These are phyloP conservation scores for Nebria salina DNA, from an alignment of 2,888 invertebrate species.

Conservation along the genomic window DNA sequence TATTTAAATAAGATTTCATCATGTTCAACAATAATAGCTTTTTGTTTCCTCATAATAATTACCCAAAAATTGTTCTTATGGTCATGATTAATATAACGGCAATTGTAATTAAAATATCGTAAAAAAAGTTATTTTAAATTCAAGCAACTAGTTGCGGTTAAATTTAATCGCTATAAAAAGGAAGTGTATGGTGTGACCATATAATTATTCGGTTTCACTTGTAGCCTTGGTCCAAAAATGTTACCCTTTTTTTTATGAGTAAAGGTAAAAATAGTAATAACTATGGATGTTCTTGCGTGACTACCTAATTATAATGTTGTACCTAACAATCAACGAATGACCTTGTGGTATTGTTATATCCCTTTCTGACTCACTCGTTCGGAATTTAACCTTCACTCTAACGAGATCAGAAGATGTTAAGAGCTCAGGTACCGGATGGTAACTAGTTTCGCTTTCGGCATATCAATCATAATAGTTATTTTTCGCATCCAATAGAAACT, in stretches of 20 bases:
- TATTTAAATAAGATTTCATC: no score
- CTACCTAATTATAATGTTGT: constrained; percentile 27
- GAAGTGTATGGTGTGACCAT: neutral
- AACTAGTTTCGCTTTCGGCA: no score
- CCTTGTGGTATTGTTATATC: constrained; percentile 1
- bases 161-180: neutral
- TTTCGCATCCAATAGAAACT: no score
- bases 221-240: constrained; percentile 26
- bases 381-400: constrained; percentile 14
- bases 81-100: no score
- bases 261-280: neutral
- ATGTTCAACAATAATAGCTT: no score
- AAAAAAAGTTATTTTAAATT: neutral
- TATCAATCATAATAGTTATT: no score
- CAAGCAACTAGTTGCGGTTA: neutral
- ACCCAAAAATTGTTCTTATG: no score
- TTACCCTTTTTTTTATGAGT: neutral
- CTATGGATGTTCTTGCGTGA: neutral
- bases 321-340: constrained; percentile 6
- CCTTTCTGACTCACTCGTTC: constrained; percentile 2
- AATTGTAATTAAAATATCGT: no score
- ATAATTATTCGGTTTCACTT: constrained; percentile 5
- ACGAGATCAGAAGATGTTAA: constrained; percentile 4
- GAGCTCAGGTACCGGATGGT: no score
- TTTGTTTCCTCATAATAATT: no score